Evolutionary conservation across 2,888 invertebrate genomes (phyloP), one percentile per base, ranked within the genome.

Genomic region (Habroteleia sp.): DNA sequence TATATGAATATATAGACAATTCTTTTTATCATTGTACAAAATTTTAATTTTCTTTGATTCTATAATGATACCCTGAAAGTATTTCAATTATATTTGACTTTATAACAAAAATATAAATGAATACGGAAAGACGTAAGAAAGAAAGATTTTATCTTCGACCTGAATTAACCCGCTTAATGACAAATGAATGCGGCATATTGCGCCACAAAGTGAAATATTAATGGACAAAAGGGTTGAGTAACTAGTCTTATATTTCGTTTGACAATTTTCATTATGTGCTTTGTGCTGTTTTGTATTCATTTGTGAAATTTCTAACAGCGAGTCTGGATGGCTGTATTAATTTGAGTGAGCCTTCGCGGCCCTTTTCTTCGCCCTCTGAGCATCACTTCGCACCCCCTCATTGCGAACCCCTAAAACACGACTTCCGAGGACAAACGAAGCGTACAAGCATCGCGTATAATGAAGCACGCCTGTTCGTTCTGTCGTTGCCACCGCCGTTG

Each of bases 341-440:
- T 87, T 85, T 84, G 83, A 83, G 78, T 80, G 80, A 76, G 77
- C 79, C 80, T 79, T 79, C 77, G 77, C 54, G 58, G 69, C 60
- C 63, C 71, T 48, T 54, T 69, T 62, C 52, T 73, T 58, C 74
- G 46, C 48, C 39, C 74, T 56, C 50, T 33, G 77, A 79, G 72
- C 73, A 52, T 73, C 66, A 60, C 66, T 75, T 77, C 73, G 68
- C 77, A 77, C 77, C 74, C 76, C 76, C 60, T 66, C 41, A 69
- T 78, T 78, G 74, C 77, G 71, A 76, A 52, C 79, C 80, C 80
- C 81, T 80, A 81, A 82, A 83, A 80, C 82, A 81, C 82, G 84
- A 87, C 87, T 87, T 87, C 86, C 87, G 87, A 83, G 77, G 84
- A 83, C 85, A 87, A 88, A 88, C 88, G 88, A 88, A 88, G 88